These are phyloP conservation scores for Paedocypris sp. DNA, from an alignment of 2,113 vertebrate genomes.

Conservation along the genomic window DNA sequence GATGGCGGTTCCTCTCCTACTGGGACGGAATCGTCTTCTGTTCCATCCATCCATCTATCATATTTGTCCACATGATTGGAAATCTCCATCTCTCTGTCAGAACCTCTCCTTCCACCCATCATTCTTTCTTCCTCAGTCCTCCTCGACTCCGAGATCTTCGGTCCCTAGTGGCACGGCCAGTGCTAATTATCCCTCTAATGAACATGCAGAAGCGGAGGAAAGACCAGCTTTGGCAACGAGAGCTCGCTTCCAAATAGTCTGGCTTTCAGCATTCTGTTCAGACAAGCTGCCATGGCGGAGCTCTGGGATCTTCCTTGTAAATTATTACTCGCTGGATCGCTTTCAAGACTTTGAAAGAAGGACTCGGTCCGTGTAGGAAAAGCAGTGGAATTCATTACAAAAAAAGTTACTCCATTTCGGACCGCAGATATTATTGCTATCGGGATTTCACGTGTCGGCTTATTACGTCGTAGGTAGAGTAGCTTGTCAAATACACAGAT, in stretches of 20 bases:
- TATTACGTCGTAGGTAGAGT: too few relatives aligned
- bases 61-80: neutral
- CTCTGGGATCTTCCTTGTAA: neutral
- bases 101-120: neutral
- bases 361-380: neutral
- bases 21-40: conserved; percentile 4
- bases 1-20: conserved; percentile 49
- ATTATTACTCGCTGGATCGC: neutral
- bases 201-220: conserved; percentile 44
- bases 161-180: conserved; percentile 40
- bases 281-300: conserved; percentile 16
- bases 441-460: too few relatives aligned
- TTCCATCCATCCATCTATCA: neutral
- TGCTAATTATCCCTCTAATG: conserved; percentile 56
- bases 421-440: too few relatives aligned
- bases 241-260: conserved; percentile 39
- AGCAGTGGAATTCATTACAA: neutral
- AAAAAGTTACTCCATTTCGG: too few relatives aligned
- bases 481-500: too few relatives aligned
- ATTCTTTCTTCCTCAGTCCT: conserved; percentile 34
- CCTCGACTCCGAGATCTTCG: conserved; percentile 32
- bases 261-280: conserved; percentile 43
- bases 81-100: neutral
- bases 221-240: conserved; percentile 31
- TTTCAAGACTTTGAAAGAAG: neutral